Evolutionary conservation across 2,113 vertebrate species (phyloP).

Genomic region (Isurus oxyrinchus): DNA sequence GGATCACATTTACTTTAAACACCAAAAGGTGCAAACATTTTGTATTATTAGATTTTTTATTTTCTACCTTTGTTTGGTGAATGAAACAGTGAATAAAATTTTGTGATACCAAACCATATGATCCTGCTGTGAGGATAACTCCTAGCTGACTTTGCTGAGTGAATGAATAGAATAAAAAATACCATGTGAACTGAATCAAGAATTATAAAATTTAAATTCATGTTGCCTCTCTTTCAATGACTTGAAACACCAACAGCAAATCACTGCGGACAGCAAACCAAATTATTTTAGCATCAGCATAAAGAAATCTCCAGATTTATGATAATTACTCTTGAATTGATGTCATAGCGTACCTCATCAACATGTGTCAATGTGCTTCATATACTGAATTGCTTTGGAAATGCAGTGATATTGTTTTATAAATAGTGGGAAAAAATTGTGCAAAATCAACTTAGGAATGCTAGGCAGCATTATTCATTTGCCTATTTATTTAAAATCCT

Average conservation of each 20-base stretch:
- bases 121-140: background rate
- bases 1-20: background rate
- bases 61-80: background rate
- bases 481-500: background rate
- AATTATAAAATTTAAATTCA: background rate
- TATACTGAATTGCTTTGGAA: background rate
- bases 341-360: background rate
- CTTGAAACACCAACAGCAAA: background rate
- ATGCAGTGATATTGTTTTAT: background rate
- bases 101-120: background rate
- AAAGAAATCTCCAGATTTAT: background rate
- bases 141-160: no score
- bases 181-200: background rate
- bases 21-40: background rate
- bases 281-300: background rate
- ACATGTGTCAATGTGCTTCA: no score
- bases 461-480: background rate
- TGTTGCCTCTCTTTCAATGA: background rate
- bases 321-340: background rate
- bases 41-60: background rate
- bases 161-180: background rate
- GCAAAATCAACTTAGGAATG: background rate
- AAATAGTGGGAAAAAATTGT: background rate
- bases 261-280: background rate
- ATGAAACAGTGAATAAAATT: background rate